phyloP scores from a whole-genome alignment of 1,140 invertebrate species.

The Pemphigus obesinymphae region DNA sequence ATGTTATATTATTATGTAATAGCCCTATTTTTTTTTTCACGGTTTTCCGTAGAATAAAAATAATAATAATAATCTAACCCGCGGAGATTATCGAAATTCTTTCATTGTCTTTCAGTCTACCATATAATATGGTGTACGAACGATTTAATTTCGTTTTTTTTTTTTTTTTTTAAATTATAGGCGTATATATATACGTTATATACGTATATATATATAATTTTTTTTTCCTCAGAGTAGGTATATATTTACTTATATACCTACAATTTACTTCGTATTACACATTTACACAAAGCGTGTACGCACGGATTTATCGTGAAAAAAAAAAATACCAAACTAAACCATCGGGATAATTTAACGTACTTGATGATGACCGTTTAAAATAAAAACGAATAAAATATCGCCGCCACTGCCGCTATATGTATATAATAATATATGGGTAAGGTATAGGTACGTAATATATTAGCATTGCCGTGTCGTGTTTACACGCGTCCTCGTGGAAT shows the following conservation, averaged over 20 bases:
- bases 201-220: not conserved
- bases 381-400: not conserved
- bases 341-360: not conserved
- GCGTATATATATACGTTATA: not conserved
- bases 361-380: slow-evolving; percentile 20
- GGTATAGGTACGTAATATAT: not conserved
- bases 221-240: not conserved
- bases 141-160: slow-evolving; percentile 10
- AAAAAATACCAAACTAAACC: not conserved
- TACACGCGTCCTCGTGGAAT: not conserved
- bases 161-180: not conserved
- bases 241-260: not conserved
- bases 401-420: not conserved
- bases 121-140: not conserved
- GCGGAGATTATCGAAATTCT: not conserved
- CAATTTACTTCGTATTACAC: not conserved
- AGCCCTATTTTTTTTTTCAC: not conserved
- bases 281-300: not conserved
- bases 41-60: not conserved
- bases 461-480: not conserved
- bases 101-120: not conserved
- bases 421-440: slow-evolving; percentile 1
- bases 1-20: not conserved
- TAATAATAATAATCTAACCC: not conserved
- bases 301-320: not conserved